A percentile compares a stretch with the other conserved stretches of the same genome.
Conservation (phyloP, 1,140 invertebrate species). For the Radopholus similis region DNA sequence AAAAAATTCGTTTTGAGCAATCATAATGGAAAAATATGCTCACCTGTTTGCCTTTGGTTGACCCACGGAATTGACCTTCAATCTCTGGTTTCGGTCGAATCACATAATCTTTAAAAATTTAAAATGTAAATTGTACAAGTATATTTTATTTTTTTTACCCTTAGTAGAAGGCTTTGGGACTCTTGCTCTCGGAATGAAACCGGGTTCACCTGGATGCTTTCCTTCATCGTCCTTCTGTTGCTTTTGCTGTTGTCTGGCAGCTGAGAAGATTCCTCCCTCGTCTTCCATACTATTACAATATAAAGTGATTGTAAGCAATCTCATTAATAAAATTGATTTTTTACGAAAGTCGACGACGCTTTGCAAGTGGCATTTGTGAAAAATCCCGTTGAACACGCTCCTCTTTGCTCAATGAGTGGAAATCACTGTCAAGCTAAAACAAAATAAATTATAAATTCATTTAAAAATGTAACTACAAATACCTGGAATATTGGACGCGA, state of each 20-base stretch:
- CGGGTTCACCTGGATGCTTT: conserved; percentile 80
- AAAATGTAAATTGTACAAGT: not conserved
- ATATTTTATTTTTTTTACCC: conserved; percentile 65
- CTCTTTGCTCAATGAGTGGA: conserved; percentile 71
- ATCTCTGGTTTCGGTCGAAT: conserved; percentile 77
- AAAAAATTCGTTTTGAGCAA: not conserved
- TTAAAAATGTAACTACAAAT: not conserved
- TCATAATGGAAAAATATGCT: too few species aligned
- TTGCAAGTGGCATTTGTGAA: conserved; percentile 72
- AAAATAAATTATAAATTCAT: not conserved
- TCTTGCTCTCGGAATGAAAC: conserved; percentile 86
- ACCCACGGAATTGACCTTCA: conserved; percentile 47
- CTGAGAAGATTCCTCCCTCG: conserved; percentile 16
- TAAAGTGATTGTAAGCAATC: conserved; percentile 4
- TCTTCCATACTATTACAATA: conserved; percentile 37
- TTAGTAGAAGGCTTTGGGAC: conserved; percentile 91
- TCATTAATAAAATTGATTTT: not conserved
- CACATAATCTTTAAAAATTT: conserved; percentile 71
- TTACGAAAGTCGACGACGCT: conserved; percentile 63
- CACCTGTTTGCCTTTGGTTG: conserved; percentile 32
- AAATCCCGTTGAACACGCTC: conserved; percentile 84
- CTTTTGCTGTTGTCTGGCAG: conserved; percentile 10
- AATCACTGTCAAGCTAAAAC: conserved; percentile 70
- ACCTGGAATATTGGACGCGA: conserved; percentile 57
- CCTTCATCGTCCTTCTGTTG: conserved; percentile 21